Evolutionary conservation across 2,797 vertebrate genomes (phyloP), one percentile per base, ranked within the genome.

Genomic region (Typhlichthys subterraneus): DNA sequence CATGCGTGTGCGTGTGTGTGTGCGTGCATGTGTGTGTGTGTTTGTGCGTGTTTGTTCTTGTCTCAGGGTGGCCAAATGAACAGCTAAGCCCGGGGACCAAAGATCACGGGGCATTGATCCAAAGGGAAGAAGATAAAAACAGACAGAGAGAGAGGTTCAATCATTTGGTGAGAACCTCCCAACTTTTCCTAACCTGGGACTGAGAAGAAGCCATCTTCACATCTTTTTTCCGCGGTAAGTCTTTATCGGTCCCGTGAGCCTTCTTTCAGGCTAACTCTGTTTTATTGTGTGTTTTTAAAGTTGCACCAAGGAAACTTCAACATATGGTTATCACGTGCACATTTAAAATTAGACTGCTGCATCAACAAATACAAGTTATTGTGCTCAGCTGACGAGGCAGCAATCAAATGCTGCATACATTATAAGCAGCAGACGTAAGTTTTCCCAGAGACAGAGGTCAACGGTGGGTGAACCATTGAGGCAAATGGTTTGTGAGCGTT

Each of bases 41-140:
- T 49, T 29, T 58, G 51, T 88, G 78, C 87, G 79, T 90, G 86
- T 90, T 87, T 90, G 82, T 74, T 85, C 76, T 88, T 73, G 70
- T 88, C 77, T 77, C 80, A 87, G 83, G 83, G 54, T 71, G 76
- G 84, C 79, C 76, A 78, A 82, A 90, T 83, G 77, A 87, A 81
- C 73, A 65, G 73, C 82, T 79, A 61, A 76, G 71, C 76, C 79
- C 67, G 77, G 90, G 67, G 78, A 89, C 68, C 84, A 82, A 84
- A 81, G 75, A 79, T 82, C 83, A 79, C 78, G 46, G 59, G 45
- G 59, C 66, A 54, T 56, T 52, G 75, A 77, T 77, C 70, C 65
- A 75, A 55, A 74, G 53, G 62, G 55, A 52, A 62, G 60, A 49
- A 63, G 66, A 55, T 38, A 63, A 9, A 31, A 53, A 75, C 75